Conservation (phyloP, 1,140 invertebrate species). For the Philopotamus ludificatus region DNA sequence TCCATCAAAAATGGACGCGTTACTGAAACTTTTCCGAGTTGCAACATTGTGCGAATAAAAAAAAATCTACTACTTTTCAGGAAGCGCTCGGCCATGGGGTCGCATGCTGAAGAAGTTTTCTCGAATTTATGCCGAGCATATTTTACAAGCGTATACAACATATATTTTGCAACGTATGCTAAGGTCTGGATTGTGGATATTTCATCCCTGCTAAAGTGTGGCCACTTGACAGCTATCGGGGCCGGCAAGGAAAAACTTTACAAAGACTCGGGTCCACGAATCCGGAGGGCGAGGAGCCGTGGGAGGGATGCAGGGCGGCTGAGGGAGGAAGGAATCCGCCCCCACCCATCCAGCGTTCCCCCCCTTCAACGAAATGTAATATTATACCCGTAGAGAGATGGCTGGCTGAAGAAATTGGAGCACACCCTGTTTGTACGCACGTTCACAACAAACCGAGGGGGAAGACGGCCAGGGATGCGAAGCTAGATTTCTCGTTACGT, state of each 20-base stretch:
- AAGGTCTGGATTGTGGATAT: background rate
- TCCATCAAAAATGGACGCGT: background rate
- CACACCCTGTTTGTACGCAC: constrained; percentile 28
- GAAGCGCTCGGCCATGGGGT: too few species aligned
- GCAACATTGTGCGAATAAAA: too few species aligned
- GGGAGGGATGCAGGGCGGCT: background rate
- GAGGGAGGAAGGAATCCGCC: background rate
- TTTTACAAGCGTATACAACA: background rate
- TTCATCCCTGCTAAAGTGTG: background rate
- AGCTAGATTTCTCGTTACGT: constrained; percentile 36
- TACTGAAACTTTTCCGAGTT: too few species aligned
- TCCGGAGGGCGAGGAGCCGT: background rate
- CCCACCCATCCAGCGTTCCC: background rate
- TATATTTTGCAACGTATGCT: constrained; percentile 21
- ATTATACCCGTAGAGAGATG: constrained; percentile 23
- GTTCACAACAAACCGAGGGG: constrained; percentile 20
- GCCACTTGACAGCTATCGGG: constrained; percentile 27
- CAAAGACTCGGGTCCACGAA: constrained; percentile 3
- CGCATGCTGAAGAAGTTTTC: too few species aligned
- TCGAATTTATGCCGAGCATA: too few species aligned
- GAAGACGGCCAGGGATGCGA: constrained; percentile 2
- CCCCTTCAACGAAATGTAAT: constrained; percentile 25
- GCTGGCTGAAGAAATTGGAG: constrained; percentile 26
- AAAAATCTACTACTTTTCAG: too few species aligned
- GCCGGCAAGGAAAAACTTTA: constrained; percentile 16